phyloP scores from a whole-genome alignment of 2,113 vertebrate genomes.

The Gallinago media region DNA sequence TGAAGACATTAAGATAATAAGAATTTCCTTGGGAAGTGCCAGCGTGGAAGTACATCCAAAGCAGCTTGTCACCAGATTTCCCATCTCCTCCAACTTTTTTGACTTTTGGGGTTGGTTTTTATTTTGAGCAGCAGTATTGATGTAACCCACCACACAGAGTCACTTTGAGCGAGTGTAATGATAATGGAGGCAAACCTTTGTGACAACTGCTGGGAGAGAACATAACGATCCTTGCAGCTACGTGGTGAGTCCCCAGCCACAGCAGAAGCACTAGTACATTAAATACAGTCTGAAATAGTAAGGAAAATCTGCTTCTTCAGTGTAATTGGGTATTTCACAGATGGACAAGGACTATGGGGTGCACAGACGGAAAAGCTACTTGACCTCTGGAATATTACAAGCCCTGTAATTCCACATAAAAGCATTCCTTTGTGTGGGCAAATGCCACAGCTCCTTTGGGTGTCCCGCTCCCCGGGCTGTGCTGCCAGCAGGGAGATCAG shows the following conservation, averaged over 20 bases:
- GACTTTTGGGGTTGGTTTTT: neutral
- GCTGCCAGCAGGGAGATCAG: neutral
- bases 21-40: neutral
- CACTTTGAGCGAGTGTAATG: neutral
- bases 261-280: neutral
- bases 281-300: neutral
- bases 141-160: neutral
- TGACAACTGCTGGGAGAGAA: neutral
- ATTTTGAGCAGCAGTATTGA: neutral
- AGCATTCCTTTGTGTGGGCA: neutral
- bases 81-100: neutral
- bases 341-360: neutral
- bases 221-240: neutral
- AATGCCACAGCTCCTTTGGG: neutral
- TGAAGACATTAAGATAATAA: neutral
- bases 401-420: neutral
- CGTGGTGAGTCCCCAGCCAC: neutral
- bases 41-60: neutral
- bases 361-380: slow-evolving; percentile 7
- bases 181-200: neutral
- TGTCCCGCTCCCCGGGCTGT: neutral
- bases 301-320: neutral
- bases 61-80: neutral
- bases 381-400: slow-evolving; percentile 12
- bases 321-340: slow-evolving; percentile 1